Conservation (phyloP, 2,797 vertebrate species). For the Catostomus latipinnis region DNA sequence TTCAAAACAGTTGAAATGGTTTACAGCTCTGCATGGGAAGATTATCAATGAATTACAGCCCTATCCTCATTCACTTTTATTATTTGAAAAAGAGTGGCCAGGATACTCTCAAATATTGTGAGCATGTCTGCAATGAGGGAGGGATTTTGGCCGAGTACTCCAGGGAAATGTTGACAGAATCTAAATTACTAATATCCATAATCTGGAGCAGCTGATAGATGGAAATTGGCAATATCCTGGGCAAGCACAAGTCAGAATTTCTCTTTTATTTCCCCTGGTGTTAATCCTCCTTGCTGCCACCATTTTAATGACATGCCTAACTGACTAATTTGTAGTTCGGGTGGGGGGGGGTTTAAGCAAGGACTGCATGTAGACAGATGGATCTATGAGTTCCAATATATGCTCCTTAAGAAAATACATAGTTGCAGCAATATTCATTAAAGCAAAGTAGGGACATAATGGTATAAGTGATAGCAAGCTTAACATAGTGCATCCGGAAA, state of each 20-base stretch:
- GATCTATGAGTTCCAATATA: slow-evolving; percentile 50
- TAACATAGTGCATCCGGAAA: background rate
- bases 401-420: slow-evolving; percentile 32
- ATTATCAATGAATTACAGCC: no score
- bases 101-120: slow-evolving; percentile 1
- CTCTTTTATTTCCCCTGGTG: slow-evolving; percentile 65
- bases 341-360: slow-evolving; percentile 31
- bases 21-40: no score
- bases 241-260: slow-evolving; percentile 56
- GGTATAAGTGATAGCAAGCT: slow-evolving; percentile 40
- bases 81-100: no score
- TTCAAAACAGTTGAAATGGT: no score
- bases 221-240: slow-evolving; percentile 63
- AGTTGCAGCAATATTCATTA: slow-evolving; percentile 41
- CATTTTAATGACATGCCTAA: slow-evolving; percentile 64
- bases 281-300: slow-evolving; percentile 58
- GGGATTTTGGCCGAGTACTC: slow-evolving; percentile 63
- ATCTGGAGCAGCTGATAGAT: slow-evolving; percentile 64
- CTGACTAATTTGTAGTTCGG: slow-evolving; percentile 61
- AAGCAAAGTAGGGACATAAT: slow-evolving; percentile 37
- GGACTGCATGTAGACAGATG: slow-evolving; percentile 48
- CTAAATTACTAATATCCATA: slow-evolving; percentile 64
- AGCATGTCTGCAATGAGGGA: slow-evolving; percentile 55
- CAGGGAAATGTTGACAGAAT: slow-evolving; percentile 65
- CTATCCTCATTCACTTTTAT: no score